Base-by-base conservation (phyloP, 2,888 invertebrate genomes). In the Drosophila birchii region DNA sequence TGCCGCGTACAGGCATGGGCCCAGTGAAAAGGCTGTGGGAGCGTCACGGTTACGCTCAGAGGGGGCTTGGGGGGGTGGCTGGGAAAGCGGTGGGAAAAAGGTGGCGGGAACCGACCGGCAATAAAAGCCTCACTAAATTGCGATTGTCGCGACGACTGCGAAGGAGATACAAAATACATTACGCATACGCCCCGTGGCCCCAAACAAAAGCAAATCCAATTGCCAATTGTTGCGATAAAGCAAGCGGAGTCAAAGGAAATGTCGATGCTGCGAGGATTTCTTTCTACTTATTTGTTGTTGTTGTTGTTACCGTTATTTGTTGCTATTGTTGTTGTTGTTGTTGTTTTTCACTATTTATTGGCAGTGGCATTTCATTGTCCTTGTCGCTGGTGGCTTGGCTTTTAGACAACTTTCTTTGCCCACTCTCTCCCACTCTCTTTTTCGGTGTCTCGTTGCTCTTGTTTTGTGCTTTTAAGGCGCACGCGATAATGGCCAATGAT, bases 161-260 rank as follows among this genome's bases (percentile, higher is more conserved):
- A 49, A 59, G 70, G 57, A 68, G 77, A 77, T 68, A 76, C 73
- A 78, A 76, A 68, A 78, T 74, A 82, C 82, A 87, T 87, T 87
- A 87, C 86, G 86, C 83, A 88, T 88, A 84, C 86, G 86, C 83
- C 80, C 80, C 76, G 67, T 82, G 83, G 80, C 57, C 75, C 70
- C 70, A 75, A 75, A 88, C 86, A 88, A 84, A 86, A 86, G 88
- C 88, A 88, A 88, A 88, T 88, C 84, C 86, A 88, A 84, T 83
- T 83, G 86, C 82, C 88, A 83, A 83, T 83, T 83, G 82, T 78
- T 80, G 75, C 84, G 84, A 88, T 88, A 85, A 88, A 85, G 81
- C 67, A 71, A 67, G 74, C 78, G 72, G 73, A 86, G 74, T 78
- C 75, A 77, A 77, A 82, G 70, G 68, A 68, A 68, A 71, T 60